A percentile compares a stretch with the other conserved stretches of the same genome.
Conservation (phyloP, 2,113 vertebrate species). For the Turnix velox region DNA sequence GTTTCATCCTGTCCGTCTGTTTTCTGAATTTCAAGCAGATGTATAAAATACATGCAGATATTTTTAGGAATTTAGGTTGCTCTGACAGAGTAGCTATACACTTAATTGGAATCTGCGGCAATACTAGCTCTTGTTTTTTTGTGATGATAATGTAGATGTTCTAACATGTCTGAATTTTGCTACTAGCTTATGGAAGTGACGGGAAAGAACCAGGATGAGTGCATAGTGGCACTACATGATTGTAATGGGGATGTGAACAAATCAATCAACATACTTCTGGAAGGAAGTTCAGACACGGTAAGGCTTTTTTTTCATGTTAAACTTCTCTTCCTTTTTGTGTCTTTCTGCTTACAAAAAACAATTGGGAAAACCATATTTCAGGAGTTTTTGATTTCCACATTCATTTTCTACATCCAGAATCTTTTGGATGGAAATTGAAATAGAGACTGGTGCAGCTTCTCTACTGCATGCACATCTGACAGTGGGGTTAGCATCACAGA, state of each 20-base stretch:
- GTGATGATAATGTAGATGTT: background rate
- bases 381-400: background rate
- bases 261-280: constrained; percentile 94
- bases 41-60: background rate
- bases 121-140: background rate
- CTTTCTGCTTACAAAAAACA: background rate
- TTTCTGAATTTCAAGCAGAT: background rate
- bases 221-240: constrained; percentile 92
- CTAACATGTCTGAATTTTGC: constrained; percentile 33
- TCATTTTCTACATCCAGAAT: background rate
- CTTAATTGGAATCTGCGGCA: background rate
- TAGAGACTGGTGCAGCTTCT: background rate
- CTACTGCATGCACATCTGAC: background rate
- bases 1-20: background rate
- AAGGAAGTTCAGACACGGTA: constrained; percentile 89
- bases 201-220: constrained; percentile 93
- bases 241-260: constrained; percentile 93
- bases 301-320: background rate
- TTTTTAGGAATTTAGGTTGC: background rate
- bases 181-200: constrained; percentile 94
- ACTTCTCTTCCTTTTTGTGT: background rate
- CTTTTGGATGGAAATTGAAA: background rate
- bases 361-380: fast-evolving
- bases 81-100: background rate
- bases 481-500: background rate